phyloP scores from a whole-genome alignment of 2,888 invertebrate genomes.

The Masnerella sp. region DNA sequence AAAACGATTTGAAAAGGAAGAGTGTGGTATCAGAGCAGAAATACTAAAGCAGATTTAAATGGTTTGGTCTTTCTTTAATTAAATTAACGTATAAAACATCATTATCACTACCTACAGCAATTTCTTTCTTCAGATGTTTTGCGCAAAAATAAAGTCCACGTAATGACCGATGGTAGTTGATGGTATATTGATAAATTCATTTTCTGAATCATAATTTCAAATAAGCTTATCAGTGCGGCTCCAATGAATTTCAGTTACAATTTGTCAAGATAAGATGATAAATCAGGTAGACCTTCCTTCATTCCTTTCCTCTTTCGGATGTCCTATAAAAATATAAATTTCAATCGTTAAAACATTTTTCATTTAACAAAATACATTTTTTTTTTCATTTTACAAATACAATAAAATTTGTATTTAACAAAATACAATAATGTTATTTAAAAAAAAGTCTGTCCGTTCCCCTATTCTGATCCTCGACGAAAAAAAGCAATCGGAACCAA shows the following conservation, averaged over 20 bases:
- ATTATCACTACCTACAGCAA: conserved; percentile 66
- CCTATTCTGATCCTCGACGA: conserved; percentile 78
- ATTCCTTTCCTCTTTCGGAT: conserved; percentile 99
- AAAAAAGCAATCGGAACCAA: conserved; percentile 72
- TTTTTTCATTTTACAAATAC: neutral
- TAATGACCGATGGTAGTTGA: conserved; percentile 67
- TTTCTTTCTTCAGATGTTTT: conserved; percentile 61
- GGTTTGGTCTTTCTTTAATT: conserved; percentile 65
- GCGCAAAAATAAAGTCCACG: conserved; percentile 69
- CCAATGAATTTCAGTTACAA: conserved; percentile 84
- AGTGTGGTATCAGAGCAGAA: conserved; percentile 19
- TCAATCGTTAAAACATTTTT: conserved; percentile 14
- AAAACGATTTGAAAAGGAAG: neutral
- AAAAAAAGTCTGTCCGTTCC: conserved; percentile 78
- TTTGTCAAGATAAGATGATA: conserved; percentile 98
- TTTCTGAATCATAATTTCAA: conserved; percentile 76
- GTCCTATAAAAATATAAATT: conserved; percentile 81
- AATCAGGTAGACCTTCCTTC: conserved; percentile 97
- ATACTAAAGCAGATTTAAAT: conserved; percentile 45
- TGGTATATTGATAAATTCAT: conserved; percentile 63
- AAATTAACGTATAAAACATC: conserved; percentile 74
- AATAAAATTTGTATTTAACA: neutral
- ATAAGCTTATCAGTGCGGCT: conserved; percentile 76
- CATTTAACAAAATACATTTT: neutral
- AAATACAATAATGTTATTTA: neutral